Evolutionary conservation across 2,888 invertebrate species (phyloP).

Genomic region (Sphinx pinastri): DNA sequence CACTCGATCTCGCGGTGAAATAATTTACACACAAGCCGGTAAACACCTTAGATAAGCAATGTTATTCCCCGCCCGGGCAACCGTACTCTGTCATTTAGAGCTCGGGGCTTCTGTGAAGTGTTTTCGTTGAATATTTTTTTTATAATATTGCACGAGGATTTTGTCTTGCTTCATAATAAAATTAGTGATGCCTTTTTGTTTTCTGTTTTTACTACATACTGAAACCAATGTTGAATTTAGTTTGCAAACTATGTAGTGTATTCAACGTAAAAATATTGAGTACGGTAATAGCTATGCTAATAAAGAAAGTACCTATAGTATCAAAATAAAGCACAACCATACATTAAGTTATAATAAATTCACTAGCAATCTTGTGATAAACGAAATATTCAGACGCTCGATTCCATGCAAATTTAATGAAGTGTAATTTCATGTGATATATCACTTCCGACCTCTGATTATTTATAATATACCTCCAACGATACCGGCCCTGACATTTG

Average conservation of each 20-base stretch:
- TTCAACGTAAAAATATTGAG: not conserved
- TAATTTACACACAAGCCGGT: constrained; percentile 64
- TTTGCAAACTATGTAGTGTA: no score
- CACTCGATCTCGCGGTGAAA: constrained; percentile 60
- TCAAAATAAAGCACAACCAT: not conserved
- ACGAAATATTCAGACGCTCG: not conserved
- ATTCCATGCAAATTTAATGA: constrained; percentile 19
- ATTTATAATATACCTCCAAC: constrained; percentile 4
- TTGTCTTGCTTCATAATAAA: no score
- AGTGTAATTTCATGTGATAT: constrained; percentile 14
- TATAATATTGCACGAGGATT: not conserved
- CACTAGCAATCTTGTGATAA: constrained; percentile 17
- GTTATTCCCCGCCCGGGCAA: constrained; percentile 43
- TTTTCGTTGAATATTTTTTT: not conserved
- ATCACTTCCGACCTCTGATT: constrained; percentile 14
- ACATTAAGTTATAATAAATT: not conserved
- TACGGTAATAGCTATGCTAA: not conserved
- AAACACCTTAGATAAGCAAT: constrained; percentile 61
- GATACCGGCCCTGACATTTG: constrained; percentile 5
- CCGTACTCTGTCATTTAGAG: constrained; percentile 4
- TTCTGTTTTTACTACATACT: no score
- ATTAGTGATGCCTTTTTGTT: no score
- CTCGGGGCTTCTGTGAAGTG: not conserved
- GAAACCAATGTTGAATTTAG: no score
- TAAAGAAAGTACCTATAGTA: not conserved